A percentile compares a stretch with the other conserved stretches of the same genome.
phyloP scores from a whole-genome alignment of 2,888 invertebrate genomes.

The Stenodema calcarata region DNA sequence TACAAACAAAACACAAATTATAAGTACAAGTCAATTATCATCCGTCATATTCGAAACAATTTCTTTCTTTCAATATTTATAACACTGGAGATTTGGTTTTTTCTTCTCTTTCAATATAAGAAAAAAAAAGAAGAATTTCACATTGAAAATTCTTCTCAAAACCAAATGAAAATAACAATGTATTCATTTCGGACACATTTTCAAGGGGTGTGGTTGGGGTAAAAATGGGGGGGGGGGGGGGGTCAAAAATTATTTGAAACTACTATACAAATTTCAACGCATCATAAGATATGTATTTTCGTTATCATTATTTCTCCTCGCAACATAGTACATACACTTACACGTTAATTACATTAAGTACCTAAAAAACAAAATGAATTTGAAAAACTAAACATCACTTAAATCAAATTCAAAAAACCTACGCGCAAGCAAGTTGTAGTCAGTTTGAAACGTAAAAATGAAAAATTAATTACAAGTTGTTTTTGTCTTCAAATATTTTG shows the following conservation, averaged over 20 bases:
- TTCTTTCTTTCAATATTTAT: neutral
- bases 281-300: conserved; percentile 34
- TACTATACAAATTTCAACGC: conserved; percentile 22
- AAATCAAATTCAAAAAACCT: neutral
- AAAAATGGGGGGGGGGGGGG: neutral
- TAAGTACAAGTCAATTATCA: neutral
- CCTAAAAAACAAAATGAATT: neutral
- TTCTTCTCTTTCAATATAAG: neutral
- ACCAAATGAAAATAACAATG: neutral
- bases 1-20: neutral
- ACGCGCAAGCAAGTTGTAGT: neutral
- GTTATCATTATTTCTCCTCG: neutral
- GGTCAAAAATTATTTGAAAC: neutral
- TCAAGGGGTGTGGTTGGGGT: no score
- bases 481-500: neutral
- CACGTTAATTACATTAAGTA: neutral
- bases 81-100: neutral
- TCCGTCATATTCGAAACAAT: neutral
- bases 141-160: neutral
- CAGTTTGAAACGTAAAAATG: neutral
- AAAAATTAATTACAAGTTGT: neutral
- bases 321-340: neutral
- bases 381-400: neutral
- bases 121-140: neutral
- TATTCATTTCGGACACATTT: neutral